These are phyloP conservation scores for Limnephilus lunatus DNA, from an alignment of 2,888 invertebrate species.

Conservation along the genomic window DNA sequence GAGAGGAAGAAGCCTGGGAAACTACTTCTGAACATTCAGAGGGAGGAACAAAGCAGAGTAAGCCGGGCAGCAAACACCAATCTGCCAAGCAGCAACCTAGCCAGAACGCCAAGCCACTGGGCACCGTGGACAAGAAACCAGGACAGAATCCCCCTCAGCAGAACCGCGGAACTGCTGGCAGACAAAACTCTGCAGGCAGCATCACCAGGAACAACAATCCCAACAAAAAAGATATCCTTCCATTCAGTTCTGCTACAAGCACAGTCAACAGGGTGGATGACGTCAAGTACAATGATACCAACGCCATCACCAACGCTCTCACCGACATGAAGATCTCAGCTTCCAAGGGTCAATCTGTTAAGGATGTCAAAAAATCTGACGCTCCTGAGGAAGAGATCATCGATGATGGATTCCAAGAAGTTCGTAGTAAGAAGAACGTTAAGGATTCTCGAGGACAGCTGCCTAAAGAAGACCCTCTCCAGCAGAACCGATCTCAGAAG, in stretches of 20 bases:
- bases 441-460: constrained; percentile 76
- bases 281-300: constrained; percentile 76
- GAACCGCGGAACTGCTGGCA: constrained; percentile 68
- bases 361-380: constrained; percentile 67
- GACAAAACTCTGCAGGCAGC: constrained; percentile 68
- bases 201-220: constrained; percentile 69
- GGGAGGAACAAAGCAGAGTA: constrained; percentile 69
- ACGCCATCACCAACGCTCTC: constrained; percentile 76
- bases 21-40: constrained; percentile 91
- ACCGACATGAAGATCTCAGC: constrained; percentile 73
- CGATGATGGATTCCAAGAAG: constrained; percentile 89
- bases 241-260: constrained; percentile 52
- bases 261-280: constrained; percentile 77
- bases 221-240: constrained; percentile 67
- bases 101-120: constrained; percentile 67
- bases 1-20: constrained; percentile 85
- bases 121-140: constrained; percentile 72
- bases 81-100: constrained; percentile 3
- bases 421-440: constrained; percentile 86
- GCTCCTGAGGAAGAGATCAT: constrained; percentile 74
- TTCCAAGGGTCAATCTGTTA: constrained; percentile 74
- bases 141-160: constrained; percentile 67
- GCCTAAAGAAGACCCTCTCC: constrained; percentile 62
- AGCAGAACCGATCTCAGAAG: constrained; percentile 52
- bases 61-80: constrained; percentile 43